phyloP scores from a whole-genome alignment of 2,888 invertebrate genomes.

The Darwinula stevensoni region DNA sequence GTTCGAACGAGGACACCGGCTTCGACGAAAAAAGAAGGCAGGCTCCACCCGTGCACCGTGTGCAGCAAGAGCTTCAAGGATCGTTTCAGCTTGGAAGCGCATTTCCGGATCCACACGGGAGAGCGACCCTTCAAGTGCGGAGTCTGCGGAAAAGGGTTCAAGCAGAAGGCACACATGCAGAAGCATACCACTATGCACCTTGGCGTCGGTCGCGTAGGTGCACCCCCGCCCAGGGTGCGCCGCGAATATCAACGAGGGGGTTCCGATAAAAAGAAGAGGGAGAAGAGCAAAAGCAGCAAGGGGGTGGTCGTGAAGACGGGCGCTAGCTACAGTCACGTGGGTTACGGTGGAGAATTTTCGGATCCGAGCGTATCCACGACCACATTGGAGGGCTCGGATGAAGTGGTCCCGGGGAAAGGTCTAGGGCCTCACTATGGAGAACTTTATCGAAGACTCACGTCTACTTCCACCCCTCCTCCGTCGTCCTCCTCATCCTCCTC shows the following conservation, averaged over 20 bases:
- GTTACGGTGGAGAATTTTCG: not conserved
- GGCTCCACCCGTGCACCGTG: not conserved
- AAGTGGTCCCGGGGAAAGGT: no score
- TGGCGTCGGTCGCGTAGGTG: not conserved
- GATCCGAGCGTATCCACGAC: not conserved
- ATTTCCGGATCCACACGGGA: conserved; percentile 3
- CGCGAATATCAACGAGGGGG: not conserved
- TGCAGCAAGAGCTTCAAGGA: conserved; percentile 3
- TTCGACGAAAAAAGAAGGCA: not conserved
- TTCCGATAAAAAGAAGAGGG: not conserved
- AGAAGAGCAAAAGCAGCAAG: not conserved
- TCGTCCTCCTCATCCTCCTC: not conserved
- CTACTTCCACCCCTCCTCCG: not conserved
- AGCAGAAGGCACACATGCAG: conserved; percentile 4
- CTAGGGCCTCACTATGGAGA: not conserved
- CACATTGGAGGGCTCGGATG: not conserved
- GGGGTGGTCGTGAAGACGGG: not conserved
- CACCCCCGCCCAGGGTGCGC: not conserved
- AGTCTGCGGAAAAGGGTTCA: conserved; percentile 3
- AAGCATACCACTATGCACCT: conserved; percentile 4
- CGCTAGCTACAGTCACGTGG: not conserved
- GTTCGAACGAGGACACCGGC: not conserved
- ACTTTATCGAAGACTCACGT: not conserved
- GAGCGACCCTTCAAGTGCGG: conserved; percentile 3
- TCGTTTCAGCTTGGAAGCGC: conserved; percentile 1